phyloP scores from a whole-genome alignment of 2,888 invertebrate species.

The Caenorhabditis panamensis region DNA sequence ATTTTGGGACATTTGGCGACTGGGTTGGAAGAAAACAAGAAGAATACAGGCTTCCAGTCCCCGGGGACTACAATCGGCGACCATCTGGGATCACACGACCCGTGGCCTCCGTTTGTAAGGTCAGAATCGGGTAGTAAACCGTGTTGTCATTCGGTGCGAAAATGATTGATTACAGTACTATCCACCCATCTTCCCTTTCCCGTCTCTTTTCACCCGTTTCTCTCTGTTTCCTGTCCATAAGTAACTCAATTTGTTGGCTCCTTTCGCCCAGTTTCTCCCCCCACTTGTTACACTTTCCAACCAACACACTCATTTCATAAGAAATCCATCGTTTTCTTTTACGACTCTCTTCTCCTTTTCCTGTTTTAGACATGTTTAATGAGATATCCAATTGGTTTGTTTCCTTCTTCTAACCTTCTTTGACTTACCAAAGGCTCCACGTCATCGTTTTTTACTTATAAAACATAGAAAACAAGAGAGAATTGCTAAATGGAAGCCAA shows the following conservation, averaged over 20 bases:
- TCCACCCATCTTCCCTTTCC: not conserved
- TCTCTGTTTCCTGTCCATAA: slow-evolving; percentile 9
- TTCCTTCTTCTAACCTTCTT: not conserved
- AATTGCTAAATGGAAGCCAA: slow-evolving; percentile 8
- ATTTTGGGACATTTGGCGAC: slow-evolving; percentile 3
- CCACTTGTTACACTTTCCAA: not conserved
- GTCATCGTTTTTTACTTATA: not conserved
- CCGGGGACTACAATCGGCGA: not conserved
- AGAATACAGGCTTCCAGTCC: too few relatives aligned
- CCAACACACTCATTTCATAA: not conserved
- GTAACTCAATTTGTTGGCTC: slow-evolving; percentile 30
- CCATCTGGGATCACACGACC: not conserved
- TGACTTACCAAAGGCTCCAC: too few relatives aligned
- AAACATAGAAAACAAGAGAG: not conserved
- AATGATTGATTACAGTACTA: slow-evolving; percentile 58
- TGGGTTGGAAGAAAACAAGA: not conserved
- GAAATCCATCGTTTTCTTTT: not conserved
- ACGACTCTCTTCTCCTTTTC: not conserved
- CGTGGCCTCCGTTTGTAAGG: not conserved
- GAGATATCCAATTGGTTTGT: not conserved
- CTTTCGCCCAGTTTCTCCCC: not conserved
- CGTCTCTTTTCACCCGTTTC: not conserved
- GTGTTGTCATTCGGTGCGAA: slow-evolving; percentile 34
- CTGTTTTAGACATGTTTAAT: not conserved
- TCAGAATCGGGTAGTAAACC: slow-evolving; percentile 16